Base-by-base conservation (phyloP, 2,888 invertebrate genomes). In the Bembecia ichneumoniformis region DNA sequence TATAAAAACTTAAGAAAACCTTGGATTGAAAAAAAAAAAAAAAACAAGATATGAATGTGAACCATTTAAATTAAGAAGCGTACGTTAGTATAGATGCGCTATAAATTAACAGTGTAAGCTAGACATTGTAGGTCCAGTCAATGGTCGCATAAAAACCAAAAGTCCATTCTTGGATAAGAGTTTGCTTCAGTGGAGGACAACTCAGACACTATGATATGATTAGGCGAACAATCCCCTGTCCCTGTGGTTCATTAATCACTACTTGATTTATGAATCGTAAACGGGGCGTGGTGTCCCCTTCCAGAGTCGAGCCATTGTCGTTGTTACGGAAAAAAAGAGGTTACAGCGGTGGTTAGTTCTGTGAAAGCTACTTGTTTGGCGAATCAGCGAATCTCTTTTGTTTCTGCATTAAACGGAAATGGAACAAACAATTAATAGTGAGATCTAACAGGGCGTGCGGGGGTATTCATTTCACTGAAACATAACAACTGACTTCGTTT, bases 231-330 rank as follows among this genome's bases (percentile, higher is more conserved):
- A 49, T 50, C 52, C 64, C 59, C 58, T 65, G 68, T 63, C 71
- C 66, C 62, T 56, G 59, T 57, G 63, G 62, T 76, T 74, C 80
- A 83, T 84, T 81, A 82, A 83, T 83, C 83, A 82, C 66, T 43
- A 43, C 35, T 68, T 82, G 81, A 83, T 82, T 82, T 79, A 82
- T 81, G 71, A 68, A 68, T 56, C 58, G 55, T 53, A 58, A 63
- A 66, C 60, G 58, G 68, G 70, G 72, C 66, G 71, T 69, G 66
- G 60, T 59, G 58, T 57, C 55, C 62, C 53, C 47, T 55, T 46
- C 44, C 44, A 4, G 14, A 11, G 13, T 14, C 52, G 60, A 62
- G 58, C 49, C 47, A n/a, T 40, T 48, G 54, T 43, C 51, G 20
- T 20, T 48, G 48, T 48, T 48, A 17, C n/a, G 43, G 43, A 47